phyloP scores from a whole-genome alignment of 2,888 invertebrate genomes.

The Drosophila setosimentum region DNA sequence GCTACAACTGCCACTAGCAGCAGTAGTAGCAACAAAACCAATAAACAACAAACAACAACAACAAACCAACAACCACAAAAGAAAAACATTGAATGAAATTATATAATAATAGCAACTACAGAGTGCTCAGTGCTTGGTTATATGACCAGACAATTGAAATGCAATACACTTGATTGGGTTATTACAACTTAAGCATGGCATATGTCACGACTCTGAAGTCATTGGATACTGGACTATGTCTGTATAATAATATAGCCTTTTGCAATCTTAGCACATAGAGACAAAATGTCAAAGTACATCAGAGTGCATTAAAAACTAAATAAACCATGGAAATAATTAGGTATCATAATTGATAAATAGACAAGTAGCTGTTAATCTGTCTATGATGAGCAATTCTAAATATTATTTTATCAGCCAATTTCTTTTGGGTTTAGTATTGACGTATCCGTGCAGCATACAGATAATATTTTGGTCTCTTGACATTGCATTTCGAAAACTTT shows the following conservation, averaged over 20 bases:
- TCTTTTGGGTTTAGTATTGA: not conserved
- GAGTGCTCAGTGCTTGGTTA: slow-evolving; percentile 31
- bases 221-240: not conserved
- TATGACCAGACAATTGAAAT: slow-evolving; percentile 45
- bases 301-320: not conserved
- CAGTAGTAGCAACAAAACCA: slow-evolving; percentile 9
- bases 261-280: not conserved
- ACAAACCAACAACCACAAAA: slow-evolving; percentile 27
- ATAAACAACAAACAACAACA: slow-evolving; percentile 14
- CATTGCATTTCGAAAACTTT: not conserved
- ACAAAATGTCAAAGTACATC: not conserved
- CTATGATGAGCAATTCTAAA: not conserved
- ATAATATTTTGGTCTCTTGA: not conserved
- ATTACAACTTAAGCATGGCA: not conserved
- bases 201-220: slow-evolving; percentile 2
- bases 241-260: not conserved
- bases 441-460: not conserved
- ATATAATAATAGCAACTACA: slow-evolving; percentile 58
- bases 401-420: not conserved
- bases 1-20: slow-evolving; percentile 45
- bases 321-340: too few species aligned
- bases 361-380: not conserved
- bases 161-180: slow-evolving; percentile 18
- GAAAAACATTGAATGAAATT: slow-evolving; percentile 67
- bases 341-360: not conserved